phyloP scores from a whole-genome alignment of 2,888 invertebrate genomes.

The Cephus sareptanus region DNA sequence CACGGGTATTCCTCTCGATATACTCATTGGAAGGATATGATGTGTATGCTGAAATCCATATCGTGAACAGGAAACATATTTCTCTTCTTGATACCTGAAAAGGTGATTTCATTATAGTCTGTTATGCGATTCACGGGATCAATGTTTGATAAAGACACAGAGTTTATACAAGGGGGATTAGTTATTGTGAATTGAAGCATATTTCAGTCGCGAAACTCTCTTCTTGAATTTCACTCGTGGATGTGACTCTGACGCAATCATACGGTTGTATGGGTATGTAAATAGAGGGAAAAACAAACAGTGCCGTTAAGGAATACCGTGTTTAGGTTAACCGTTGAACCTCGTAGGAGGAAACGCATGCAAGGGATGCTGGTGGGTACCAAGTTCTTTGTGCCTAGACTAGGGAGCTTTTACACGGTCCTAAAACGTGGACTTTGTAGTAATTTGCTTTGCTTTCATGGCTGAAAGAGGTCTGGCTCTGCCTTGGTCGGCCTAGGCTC shows the following conservation, averaged over 20 bases:
- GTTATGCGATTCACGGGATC: neutral
- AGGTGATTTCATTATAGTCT: neutral
- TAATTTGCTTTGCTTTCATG: constrained; percentile 45
- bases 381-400: constrained; percentile 25
- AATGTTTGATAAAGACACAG: neutral
- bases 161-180: neutral
- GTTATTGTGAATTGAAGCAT: neutral
- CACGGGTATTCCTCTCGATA: neutral
- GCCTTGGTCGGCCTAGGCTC: neutral
- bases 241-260: neutral
- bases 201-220: neutral
- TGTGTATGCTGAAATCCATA: too few species aligned
- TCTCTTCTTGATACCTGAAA: neutral
- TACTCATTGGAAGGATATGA: neutral
- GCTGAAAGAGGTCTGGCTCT: constrained; percentile 35
- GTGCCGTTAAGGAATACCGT: constrained; percentile 1
- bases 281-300: neutral
- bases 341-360: neutral
- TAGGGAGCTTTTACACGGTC: constrained; percentile 35
- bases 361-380: neutral
- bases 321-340: constrained; percentile 26
- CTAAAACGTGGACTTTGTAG: constrained; percentile 30
- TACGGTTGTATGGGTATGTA: neutral
- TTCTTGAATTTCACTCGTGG: neutral
- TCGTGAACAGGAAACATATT: neutral